Evolutionary conservation across 2,113 vertebrate species (phyloP).

Genomic region (Mirza zaza): DNA sequence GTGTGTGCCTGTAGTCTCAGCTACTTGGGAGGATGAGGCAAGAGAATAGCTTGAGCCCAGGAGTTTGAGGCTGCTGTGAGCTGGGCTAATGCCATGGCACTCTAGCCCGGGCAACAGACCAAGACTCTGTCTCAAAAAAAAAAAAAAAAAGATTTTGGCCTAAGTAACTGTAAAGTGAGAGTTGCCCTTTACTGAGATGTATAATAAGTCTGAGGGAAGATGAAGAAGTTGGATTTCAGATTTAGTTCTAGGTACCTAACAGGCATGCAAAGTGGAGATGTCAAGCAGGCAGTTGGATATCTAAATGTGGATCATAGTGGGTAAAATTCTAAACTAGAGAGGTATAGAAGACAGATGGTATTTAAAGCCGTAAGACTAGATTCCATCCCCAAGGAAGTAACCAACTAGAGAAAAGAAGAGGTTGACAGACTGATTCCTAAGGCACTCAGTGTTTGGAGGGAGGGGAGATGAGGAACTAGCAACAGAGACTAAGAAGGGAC

Average conservation of each 20-base stretch:
- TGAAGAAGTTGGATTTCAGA: neutral
- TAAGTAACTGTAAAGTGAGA: neutral
- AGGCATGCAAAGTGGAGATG: neutral
- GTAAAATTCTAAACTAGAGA: neutral
- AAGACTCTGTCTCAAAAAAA: too few species aligned
- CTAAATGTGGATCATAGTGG: neutral
- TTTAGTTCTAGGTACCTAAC: neutral
- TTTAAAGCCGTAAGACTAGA: neutral
- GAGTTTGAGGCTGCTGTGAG: too few species aligned
- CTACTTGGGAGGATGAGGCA: too few species aligned
- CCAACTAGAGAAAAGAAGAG: neutral
- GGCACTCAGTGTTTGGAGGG: neutral
- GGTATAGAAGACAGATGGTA: neutral
- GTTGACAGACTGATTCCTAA: neutral
- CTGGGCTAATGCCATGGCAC: too few species aligned
- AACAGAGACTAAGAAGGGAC: neutral
- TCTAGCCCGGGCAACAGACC: too few species aligned
- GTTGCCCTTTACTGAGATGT: neutral
- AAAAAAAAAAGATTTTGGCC: neutral
- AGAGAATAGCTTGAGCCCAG: too few species aligned
- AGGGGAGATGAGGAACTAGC: neutral
- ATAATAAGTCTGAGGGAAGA: neutral
- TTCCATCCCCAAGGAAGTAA: neutral
- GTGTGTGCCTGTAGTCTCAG: too few species aligned
- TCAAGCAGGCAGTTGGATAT: neutral